Base-by-base conservation (phyloP, 2,888 invertebrate species). In the Agriopis marginaria region DNA sequence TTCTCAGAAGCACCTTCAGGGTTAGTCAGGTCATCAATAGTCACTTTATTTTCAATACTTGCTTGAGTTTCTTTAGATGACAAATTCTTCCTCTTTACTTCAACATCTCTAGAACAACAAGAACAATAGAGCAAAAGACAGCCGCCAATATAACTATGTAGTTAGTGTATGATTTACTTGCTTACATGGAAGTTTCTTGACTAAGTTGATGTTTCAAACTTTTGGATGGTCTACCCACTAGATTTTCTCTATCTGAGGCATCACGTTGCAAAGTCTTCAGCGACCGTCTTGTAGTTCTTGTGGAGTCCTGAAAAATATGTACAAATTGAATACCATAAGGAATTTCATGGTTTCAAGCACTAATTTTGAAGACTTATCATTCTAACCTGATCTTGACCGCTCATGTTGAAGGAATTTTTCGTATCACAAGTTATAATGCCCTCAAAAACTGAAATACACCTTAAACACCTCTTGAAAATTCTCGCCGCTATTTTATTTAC, bases 161-260 rank as follows among this genome's bases (percentile, higher is more conserved):
- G 3, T 32, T 53, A n/a, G 7, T n/a, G 11, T 5, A 17, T 44
- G 12, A 47, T 45, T 45, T 12, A 45, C 12, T 47, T 47, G 11
- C 94, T 90, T 89, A 95, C 93, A 90, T 89, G 73, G 92, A 88
- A 47, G 94, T 85, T 74, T 95, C 95, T 84, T 94, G 94, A 59
- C 76, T 85, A 50, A 95, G 86, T 78, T 91, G 92, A 81, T 93
- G 92, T 78, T 95, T 96, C 59, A 92, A 84, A 85, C 79, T 88
- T 86, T 93, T 91, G 71, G 90, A 83, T 56, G 94, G 89, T 80
- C 97, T 95, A 79, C 97, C 97, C 79, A 95, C 96, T 76, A 97
- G 92, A 88, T 97, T 97, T 91, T 97, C 97, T 84, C 96, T 96
- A 82, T 97, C 96, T 59, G 94, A 95, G 47, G 97, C 96, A 56